phyloP scores from a whole-genome alignment of 2,797 vertebrate genomes.

The Parauchenoglanis punctatus region DNA sequence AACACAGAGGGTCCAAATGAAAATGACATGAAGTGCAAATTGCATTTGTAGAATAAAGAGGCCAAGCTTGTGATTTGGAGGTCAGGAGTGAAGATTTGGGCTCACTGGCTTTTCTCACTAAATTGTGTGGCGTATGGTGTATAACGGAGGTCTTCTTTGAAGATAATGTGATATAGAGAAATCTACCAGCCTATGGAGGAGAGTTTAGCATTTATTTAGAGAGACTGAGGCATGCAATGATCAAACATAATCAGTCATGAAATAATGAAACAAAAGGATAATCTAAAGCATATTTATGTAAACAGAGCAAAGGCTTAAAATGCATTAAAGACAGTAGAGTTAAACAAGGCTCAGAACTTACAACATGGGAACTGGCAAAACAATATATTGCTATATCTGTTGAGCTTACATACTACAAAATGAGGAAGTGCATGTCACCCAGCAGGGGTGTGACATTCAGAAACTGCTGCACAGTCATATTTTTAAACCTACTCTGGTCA shows the following conservation, averaged over 20 bases:
- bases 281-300: background rate
- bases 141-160: background rate
- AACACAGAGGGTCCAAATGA: constrained; percentile 31
- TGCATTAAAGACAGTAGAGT: background rate
- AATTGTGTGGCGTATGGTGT: background rate
- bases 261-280: constrained; percentile 5
- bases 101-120: constrained; percentile 17
- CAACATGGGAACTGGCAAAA: background rate
- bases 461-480: constrained; percentile 16
- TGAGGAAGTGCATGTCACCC: constrained; percentile 9
- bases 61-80: constrained; percentile 32
- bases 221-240: background rate
- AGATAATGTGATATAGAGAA: background rate
- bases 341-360: background rate
- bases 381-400: background rate
- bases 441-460: constrained; percentile 5
- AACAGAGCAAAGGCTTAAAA: background rate
- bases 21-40: constrained; percentile 46
- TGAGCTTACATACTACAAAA: background rate
- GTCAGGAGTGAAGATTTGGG: constrained; percentile 45
- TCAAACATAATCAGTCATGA: background rate
- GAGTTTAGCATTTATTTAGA: background rate
- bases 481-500: background rate
- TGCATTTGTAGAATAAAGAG: constrained; percentile 50
- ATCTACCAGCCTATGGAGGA: background rate